Base-by-base conservation (phyloP, 1,140 invertebrate species). In the Pararge aegeria region DNA sequence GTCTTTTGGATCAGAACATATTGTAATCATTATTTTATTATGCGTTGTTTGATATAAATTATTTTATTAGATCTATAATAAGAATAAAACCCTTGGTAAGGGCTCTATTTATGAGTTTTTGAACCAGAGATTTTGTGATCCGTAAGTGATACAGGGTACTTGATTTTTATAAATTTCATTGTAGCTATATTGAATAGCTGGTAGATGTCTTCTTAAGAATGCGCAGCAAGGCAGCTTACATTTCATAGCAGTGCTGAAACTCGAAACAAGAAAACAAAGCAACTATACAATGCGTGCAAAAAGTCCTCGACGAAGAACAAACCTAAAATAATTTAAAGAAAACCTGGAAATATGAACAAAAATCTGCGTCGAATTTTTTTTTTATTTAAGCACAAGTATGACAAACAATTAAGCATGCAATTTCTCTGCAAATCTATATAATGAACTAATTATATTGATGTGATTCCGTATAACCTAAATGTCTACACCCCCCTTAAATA, bases 301-400 rank as follows among this genome's bases (percentile, higher is more conserved):
- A 42, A 55, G 37, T 48, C 58, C 57, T 24, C 55, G 51, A 62
- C 29, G 44, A 46, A 48, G 44, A 46, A 48, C 9, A 18, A 42
- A 10, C 15, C 30, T 49, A 56, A 20, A 52, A 46, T 21, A 24
- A 42, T 40, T 19, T 18, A 16, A 48, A 18, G 0, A 13, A 19
- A 5, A 18, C 34, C 59, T 55, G 59, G 42, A 61, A 62, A 55
- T 62, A 20, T 34, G 55, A 80, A 78, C 69, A 64, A 78, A 80
- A 84, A 68, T 69, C 68, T 62, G 61, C 64, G 61, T 54, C 69
- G 51, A 64, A 56, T 78, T 80, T 78, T 57, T 65, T 49, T 27
- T 82, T 84, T 86, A 84, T 86, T 86, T 56, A 86, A 88, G 80
- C 83, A 86, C 74, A 83, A 82, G 74, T 78, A 80, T 82, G 79